Evolutionary conservation across 2,113 vertebrate genomes (phyloP).

Genomic region (Columba livia): DNA sequence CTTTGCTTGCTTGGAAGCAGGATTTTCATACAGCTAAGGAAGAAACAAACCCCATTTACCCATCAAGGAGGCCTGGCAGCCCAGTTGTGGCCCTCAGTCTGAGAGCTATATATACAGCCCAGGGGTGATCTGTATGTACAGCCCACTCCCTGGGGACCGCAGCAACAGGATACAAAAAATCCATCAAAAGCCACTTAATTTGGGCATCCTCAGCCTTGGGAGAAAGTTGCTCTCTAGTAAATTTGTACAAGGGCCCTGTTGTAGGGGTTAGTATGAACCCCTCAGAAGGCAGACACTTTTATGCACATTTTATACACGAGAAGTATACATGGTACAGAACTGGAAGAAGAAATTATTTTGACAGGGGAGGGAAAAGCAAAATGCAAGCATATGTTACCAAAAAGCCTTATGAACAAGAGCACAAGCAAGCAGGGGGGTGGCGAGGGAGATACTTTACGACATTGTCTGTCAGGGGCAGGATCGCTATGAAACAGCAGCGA

Average conservation of each 20-base stretch:
- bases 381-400: neutral
- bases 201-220: neutral
- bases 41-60: neutral
- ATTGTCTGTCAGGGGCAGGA: neutral
- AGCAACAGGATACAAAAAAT: rapidly evolving
- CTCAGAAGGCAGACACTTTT: rapidly evolving
- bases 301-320: neutral
- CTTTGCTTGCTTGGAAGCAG: neutral
- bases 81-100: neutral
- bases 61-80: neutral
- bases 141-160: neutral
- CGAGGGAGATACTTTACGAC: rapidly evolving
- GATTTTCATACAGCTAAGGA: neutral
- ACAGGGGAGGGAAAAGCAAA: rapidly evolving
- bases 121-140: rapidly evolving
- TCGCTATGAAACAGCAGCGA: rapidly evolving
- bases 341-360: neutral
- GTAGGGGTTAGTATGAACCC: too few relatives aligned
- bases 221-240: neutral
- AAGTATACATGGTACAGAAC: rapidly evolving
- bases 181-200: neutral
- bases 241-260: rapidly evolving
- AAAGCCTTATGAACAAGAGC: neutral
- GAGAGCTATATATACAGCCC: neutral
- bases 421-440: neutral